Conservation (phyloP, 2,113 vertebrate species). For the Cephalopholis sonnerati region DNA sequence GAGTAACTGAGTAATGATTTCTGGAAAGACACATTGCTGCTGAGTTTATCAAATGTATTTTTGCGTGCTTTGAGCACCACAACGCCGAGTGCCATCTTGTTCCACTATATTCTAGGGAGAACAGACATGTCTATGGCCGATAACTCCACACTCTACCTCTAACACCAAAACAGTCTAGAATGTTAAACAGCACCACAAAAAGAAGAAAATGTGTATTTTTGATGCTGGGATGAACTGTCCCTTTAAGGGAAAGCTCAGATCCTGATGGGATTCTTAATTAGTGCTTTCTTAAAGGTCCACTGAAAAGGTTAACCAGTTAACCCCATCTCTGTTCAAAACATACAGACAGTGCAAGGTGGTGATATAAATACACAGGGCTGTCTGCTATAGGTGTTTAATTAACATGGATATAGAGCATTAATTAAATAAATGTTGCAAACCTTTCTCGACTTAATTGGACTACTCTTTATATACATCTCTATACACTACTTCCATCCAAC, state of each 20-base stretch:
- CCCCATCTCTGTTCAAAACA: background rate
- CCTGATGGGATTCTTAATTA: constrained; percentile 6
- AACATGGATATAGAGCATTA: background rate
- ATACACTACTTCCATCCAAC: background rate
- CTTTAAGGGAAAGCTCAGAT: background rate
- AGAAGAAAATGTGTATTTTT: too few species aligned
- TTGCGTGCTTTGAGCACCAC: too few species aligned
- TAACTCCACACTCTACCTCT: too few species aligned
- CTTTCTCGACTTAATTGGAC: background rate
- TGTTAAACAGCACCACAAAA: too few species aligned
- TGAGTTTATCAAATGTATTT: too few species aligned
- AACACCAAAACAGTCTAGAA: too few species aligned
- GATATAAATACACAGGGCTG: background rate
- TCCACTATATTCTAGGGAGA: too few species aligned
- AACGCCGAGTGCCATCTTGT: too few species aligned
- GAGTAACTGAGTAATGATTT: too few species aligned
- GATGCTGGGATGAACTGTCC: too few species aligned
- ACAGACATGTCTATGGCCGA: too few species aligned
- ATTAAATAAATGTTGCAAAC: background rate
- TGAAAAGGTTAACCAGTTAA: constrained; percentile 1
- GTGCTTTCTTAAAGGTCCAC: constrained; percentile 15
- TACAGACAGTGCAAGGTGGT: background rate
- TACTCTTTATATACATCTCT: background rate
- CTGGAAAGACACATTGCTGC: too few species aligned
- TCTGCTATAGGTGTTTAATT: background rate